A percentile compares a stretch with the other conserved stretches of the same genome.
Conservation (phyloP, 2,888 invertebrate genomes). For the Metellina segmentata region DNA sequence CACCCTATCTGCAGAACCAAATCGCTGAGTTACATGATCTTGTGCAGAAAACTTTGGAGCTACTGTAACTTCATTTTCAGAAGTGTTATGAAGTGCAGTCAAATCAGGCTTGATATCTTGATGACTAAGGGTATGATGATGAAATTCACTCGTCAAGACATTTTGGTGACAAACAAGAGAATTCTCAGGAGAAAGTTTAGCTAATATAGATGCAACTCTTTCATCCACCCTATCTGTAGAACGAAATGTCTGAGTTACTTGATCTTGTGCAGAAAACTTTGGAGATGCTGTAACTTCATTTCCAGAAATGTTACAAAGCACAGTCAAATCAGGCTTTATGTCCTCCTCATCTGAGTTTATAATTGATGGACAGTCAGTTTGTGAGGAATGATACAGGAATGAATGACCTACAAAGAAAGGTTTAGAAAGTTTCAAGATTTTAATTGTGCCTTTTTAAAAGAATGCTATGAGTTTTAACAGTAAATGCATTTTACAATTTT, state of each 20-base stretch:
- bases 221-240: not conserved
- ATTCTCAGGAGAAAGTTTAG: conserved; percentile 29
- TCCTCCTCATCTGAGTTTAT: no score
- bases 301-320: no score
- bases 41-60: not conserved
- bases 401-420: no score
- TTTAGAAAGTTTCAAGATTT: no score
- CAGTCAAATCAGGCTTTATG: no score
- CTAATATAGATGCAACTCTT: conserved; percentile 6
- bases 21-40: not conserved
- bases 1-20: not conserved
- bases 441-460: no score
- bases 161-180: conserved; percentile 26
- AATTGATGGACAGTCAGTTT: no score
- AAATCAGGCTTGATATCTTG: conserved; percentile 34
- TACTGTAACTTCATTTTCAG: not conserved
- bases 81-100: not conserved
- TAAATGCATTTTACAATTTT: no score
- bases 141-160: not conserved
- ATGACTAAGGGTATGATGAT: conserved; percentile 2
- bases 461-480: no score
- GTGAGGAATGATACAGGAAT: no score
- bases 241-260: not conserved
- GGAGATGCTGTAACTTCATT: no score
- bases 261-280: not conserved